Evolutionary conservation across 1,140 invertebrate genomes (phyloP), one percentile per base, ranked within the genome.

Genomic region (Scaptomyza montana): DNA sequence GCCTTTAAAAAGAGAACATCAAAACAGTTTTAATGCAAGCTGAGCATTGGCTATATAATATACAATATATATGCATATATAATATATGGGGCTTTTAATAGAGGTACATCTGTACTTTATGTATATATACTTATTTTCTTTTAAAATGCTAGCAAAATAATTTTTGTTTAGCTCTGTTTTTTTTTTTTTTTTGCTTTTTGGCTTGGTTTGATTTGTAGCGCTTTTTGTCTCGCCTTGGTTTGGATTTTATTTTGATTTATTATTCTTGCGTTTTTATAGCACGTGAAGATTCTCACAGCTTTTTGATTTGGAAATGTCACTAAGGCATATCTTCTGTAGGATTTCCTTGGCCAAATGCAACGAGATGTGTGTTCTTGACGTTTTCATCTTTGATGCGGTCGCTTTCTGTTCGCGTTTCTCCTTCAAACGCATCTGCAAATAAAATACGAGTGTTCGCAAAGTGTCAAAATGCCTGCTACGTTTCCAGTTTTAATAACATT

Each of bases 211-310:
- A 43, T 59, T 76, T 63, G 41, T 49, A 53, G 21, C 9, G 39
- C 39, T 12, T 36, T 43, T n/a, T 43, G 12, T 12, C 5, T 43
- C 7, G 28, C 19, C 21, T 46, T 45, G 25, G 25, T 8, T 36
- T 25, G 43, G 12, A n/a, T 36, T 33, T 28, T 50, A n/a, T 54
- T 21, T 13, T 69, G 16, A 41, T 54, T 39, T 55, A 28, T 28
- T 13, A 28, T 63, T 12, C 10, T 72, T 8, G 54, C 19, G 54
- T 61, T 64, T 36, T 94, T 96, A 98, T 55, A 98, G 94, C 64
- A 97, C 97, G 90, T 98, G 96, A 54, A 98, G 93, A 92, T 98
- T 98, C 92, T 98, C 97, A 90, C 97, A 98, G 55, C 96, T 97
- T 90, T 97, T 97, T 13, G 97, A 97, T 93, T 97, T 97, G 46